Base-by-base conservation (phyloP, 2,888 invertebrate species). In the Nomada hirtipes region DNA sequence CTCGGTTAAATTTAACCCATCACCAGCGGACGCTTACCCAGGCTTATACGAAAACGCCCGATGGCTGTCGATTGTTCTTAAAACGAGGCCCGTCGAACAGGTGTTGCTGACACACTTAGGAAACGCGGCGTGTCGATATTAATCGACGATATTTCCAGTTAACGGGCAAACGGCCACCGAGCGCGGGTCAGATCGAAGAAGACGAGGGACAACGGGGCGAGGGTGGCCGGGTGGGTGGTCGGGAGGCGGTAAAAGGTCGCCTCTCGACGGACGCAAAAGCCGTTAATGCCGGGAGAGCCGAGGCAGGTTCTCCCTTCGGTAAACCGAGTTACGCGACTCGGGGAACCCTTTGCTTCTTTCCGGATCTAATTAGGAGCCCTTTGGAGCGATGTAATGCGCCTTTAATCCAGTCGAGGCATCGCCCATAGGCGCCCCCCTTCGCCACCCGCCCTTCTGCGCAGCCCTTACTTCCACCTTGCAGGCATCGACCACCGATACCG, bases 291-390 rank as follows among this genome's bases (percentile, higher is more conserved):
- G 84, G 79, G 89, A 79, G 82, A 86, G 78, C 81, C 79, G 83
- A 81, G 85, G 78, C 77, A 85, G 86, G 86, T 79, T 89, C 89
- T 91, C 89, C 90, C 91, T 90, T 88, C 89, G 87, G 91, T 90
- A 92, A 92, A 92, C 91, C 91, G 90, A 92, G 92, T 92, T 92
- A 92, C 91, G 91, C 91, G 91, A 90, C 91, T 92, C 91, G 90
- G 89, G 86, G 91, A 92, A 92, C 92, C 92, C 92, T 92, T 92
- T 93, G 92, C 92, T 92, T 93, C 92, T 92, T 93, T 92, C 91
- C 90, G 88, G 91, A 93, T 92, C 92, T 92, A 93, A 92, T 93
- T 92, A 92, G 91, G 89, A 86, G 88, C 90, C 91, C 91, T 91
- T 92, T 91, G 90, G 90, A 91, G 91, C 90, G 86, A 85, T 89